Conservation (phyloP, 35 echinoderm and acorn worm species). For the Apostichopus californicus region DNA sequence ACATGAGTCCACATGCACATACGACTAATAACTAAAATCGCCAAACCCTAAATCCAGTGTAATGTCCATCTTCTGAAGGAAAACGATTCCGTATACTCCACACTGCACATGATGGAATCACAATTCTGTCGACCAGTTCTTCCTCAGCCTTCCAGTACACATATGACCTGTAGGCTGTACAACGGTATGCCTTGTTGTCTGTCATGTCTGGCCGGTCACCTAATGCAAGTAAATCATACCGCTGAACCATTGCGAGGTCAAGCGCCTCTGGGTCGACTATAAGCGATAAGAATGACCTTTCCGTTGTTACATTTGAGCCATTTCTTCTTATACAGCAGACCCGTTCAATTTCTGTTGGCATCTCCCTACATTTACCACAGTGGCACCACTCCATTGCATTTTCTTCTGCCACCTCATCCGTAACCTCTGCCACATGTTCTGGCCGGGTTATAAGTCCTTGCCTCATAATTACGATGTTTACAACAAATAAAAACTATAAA, state of each 20-base stretch:
- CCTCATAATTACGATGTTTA: too few relatives aligned
- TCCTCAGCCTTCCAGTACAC: not conserved
- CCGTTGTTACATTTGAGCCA: not conserved
- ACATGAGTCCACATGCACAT: too few relatives aligned
- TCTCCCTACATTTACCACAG: not conserved
- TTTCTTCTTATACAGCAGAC: not conserved
- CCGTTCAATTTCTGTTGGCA: slow-evolving; percentile 1
- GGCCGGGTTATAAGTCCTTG: too few relatives aligned
- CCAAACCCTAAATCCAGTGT: too few relatives aligned
- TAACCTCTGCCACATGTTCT: not conserved
- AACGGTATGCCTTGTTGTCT: not conserved
- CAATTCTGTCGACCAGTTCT: not conserved
- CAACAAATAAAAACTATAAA: too few relatives aligned
- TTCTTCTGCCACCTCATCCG: not conserved
- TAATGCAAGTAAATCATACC: too few relatives aligned
- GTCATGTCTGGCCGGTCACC: not conserved
- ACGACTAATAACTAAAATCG: too few relatives aligned
- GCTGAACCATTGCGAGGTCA: too few relatives aligned
- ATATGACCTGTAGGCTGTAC: not conserved
- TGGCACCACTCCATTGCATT: not conserved
- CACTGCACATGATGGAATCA: not conserved
- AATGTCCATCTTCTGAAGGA: too few relatives aligned
- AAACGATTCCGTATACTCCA: too few relatives aligned
- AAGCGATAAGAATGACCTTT: not conserved
- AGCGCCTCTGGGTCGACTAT: not conserved